Conservation (phyloP, 2,888 invertebrate species). For the Cephus sareptanus region DNA sequence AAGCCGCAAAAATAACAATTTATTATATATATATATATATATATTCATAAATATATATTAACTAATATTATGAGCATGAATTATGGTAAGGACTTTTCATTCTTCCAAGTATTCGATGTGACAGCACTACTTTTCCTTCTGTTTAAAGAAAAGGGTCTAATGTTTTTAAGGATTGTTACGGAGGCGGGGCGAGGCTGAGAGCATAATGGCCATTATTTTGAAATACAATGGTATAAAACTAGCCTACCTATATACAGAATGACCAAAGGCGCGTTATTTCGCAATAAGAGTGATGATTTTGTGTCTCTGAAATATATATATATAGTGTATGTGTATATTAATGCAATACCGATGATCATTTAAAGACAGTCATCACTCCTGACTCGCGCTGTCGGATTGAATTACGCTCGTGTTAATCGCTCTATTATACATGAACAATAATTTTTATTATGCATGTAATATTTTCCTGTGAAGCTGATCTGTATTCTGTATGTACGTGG, state of each 20-base stretch:
- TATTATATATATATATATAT: constrained; percentile 25
- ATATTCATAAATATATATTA: constrained; percentile 29
- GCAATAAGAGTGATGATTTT: background rate
- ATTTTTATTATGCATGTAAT: background rate
- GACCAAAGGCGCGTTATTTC: constrained; percentile 25
- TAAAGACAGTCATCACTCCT: background rate
- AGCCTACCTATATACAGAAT: constrained; percentile 62
- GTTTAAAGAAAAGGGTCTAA: background rate
- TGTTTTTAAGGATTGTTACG: background rate
- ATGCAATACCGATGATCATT: background rate
- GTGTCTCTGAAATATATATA: background rate
- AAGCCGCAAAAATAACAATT: constrained; percentile 38
- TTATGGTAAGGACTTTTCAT: background rate
- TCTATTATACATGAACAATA: background rate
- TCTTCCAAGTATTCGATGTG: background rate
- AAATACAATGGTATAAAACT: constrained; percentile 57
- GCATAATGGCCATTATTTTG: constrained; percentile 11
- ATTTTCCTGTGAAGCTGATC: background rate
- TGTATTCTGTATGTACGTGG: background rate
- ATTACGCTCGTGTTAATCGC: background rate
- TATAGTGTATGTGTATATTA: background rate
- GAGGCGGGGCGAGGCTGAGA: background rate
- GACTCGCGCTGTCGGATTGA: background rate
- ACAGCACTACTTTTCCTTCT: background rate
- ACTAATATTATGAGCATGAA: constrained; percentile 28